These are phyloP conservation scores for Parnassius orleans DNA, from an alignment of 2,888 invertebrate species.

Conservation along the genomic window DNA sequence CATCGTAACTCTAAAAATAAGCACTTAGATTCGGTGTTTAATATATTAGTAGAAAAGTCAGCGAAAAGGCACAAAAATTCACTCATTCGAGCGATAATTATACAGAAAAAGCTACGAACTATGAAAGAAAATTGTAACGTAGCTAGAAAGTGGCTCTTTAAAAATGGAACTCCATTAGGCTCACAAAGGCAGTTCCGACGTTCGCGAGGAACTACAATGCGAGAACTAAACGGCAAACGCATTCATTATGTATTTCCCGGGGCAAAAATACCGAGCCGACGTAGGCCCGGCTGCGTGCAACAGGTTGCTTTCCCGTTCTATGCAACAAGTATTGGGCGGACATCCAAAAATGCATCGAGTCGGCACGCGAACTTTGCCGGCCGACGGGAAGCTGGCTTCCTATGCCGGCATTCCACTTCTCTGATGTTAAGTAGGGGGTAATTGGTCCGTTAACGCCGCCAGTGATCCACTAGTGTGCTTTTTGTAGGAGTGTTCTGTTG, in stretches of 20 bases:
- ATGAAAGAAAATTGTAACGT: conserved; percentile 7
- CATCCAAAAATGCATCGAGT: conserved; percentile 79
- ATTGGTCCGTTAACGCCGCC: conserved; percentile 26
- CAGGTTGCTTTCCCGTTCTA: conserved; percentile 62
- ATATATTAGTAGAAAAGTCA: no score
- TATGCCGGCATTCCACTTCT: conserved; percentile 31
- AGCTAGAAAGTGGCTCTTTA: conserved; percentile 31
- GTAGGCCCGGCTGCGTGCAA: conserved; percentile 58
- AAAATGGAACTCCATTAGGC: conserved; percentile 39
- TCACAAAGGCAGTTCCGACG: conserved; percentile 40
- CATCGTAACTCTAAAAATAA: no score
- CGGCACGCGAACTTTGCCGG: conserved; percentile 52
- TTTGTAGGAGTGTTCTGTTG: conserved; percentile 5
- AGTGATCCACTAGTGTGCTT: conserved; percentile 19
- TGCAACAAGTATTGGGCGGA: conserved; percentile 79
- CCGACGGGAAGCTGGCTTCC: conserved; percentile 55
- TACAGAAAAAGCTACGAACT: conserved; percentile 4
- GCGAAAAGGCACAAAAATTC: no score
- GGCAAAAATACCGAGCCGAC: conserved; percentile 64
- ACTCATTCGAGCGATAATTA: conserved; percentile 2
- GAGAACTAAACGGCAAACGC: conserved; percentile 60
- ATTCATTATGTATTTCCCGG: conserved; percentile 77
- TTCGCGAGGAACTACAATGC: conserved; percentile 58
- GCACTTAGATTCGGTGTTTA: no score
- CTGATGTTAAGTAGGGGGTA: conserved; percentile 42